These are phyloP conservation scores for Phorcus lineatus DNA, from an alignment of 2,888 invertebrate genomes.

Conservation along the genomic window DNA sequence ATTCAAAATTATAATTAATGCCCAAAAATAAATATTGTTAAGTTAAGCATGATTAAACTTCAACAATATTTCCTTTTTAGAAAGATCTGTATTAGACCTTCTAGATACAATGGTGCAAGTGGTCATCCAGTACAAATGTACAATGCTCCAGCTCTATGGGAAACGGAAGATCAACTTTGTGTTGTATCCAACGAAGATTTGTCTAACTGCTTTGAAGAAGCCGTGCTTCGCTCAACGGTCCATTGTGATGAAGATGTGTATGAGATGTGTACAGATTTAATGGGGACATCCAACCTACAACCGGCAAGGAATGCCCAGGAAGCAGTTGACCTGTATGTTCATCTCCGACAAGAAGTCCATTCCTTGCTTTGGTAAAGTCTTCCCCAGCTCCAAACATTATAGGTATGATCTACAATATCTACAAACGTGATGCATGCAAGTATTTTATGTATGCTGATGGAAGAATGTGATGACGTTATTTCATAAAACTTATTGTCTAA, in stretches of 20 bases:
- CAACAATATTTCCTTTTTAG: not conserved
- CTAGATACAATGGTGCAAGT: not conserved
- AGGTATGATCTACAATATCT: too few species aligned
- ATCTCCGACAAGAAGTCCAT: too few species aligned
- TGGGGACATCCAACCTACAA: not conserved
- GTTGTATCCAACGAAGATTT: not conserved
- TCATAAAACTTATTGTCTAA: too few species aligned
- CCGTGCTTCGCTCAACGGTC: not conserved
- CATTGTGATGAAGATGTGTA: constrained; percentile 14
- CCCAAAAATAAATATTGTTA: too few species aligned
- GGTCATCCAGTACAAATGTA: not conserved
- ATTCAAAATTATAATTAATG: too few species aligned
- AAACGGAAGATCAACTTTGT: not conserved
- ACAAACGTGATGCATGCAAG: too few species aligned
- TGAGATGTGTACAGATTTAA: not conserved
- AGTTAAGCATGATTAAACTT: too few species aligned
- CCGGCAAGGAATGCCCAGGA: not conserved
- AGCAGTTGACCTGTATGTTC: not conserved
- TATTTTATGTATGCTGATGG: too few species aligned
- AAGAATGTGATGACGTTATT: too few species aligned
- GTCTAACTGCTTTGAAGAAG: not conserved
- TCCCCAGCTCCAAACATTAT: too few species aligned
- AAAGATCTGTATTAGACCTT: constrained; percentile 11
- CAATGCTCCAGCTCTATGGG: constrained; percentile 3
- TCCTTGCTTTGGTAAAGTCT: too few species aligned